These are phyloP conservation scores for Neolamprologus modestus DNA, from an alignment of 2,113 vertebrate genomes.

Conservation along the genomic window DNA sequence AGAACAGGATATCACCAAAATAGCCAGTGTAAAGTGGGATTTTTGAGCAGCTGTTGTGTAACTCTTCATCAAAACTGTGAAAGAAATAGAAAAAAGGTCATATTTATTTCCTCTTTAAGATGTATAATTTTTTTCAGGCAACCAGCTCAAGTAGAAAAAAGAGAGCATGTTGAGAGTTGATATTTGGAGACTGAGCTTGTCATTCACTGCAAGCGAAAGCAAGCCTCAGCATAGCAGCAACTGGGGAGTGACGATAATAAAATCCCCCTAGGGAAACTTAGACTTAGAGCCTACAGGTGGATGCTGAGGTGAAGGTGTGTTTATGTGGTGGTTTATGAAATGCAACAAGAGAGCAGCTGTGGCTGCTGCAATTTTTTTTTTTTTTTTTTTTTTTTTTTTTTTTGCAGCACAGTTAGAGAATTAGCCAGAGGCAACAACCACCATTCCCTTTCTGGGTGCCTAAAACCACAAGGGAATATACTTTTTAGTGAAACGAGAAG, in stretches of 20 bases:
- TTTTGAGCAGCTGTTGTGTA: neutral
- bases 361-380: neutral
- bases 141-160: neutral
- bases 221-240: neutral
- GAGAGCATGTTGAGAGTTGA: neutral
- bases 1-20: neutral
- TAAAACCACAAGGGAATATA: neutral
- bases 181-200: neutral
- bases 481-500: neutral
- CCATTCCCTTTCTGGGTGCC: neutral
- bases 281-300: constrained; percentile 14
- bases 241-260: constrained; percentile 18
- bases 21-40: neutral
- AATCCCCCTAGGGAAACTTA: neutral
- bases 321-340: neutral
- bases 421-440: neutral
- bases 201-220: neutral
- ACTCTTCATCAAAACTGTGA: neutral
- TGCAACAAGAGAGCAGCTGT: neutral
- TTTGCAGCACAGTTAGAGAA: neutral
- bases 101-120: neutral
- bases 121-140: neutral
- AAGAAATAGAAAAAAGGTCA: neutral
- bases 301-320: neutral
- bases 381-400: neutral